Evolutionary conservation across 2,113 vertebrate genomes (phyloP).

Genomic region (Arothron firmamentum): DNA sequence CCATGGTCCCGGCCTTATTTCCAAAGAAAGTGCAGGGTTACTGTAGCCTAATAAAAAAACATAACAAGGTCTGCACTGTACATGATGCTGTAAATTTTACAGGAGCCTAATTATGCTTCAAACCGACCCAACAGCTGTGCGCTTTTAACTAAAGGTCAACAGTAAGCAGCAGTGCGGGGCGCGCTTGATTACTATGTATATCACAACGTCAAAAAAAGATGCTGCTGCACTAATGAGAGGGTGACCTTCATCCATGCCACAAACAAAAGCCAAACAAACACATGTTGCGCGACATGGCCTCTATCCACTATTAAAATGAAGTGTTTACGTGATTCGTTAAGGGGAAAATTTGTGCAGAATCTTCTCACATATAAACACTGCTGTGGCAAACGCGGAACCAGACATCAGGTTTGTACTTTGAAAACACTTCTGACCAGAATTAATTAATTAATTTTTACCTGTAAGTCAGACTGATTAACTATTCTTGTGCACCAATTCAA

Average conservation of each 20-base stretch:
- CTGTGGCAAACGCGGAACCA: too few relatives aligned
- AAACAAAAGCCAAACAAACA: conserved; percentile 25
- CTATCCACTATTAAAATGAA: conserved; percentile 39
- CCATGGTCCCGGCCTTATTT: conserved; percentile 30
- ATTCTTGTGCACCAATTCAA: too few relatives aligned
- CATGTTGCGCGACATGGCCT: conserved; percentile 37
- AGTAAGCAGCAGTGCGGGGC: conserved; percentile 54
- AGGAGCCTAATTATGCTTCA: conserved; percentile 64
- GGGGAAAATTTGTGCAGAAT: background rate
- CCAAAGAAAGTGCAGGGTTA: conserved; percentile 37
- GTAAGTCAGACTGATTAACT: too few relatives aligned
- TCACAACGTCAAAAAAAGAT: conserved; percentile 66
- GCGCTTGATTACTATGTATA: conserved; percentile 67
- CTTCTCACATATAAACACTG: background rate
- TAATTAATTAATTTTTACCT: too few relatives aligned
- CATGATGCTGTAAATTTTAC: conserved; percentile 53
- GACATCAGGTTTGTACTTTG: too few relatives aligned
- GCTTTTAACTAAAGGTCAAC: conserved; percentile 69
- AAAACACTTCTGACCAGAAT: too few relatives aligned
- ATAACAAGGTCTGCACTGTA: conserved; percentile 51
- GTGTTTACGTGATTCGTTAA: conserved; percentile 32
- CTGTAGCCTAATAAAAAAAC: conserved; percentile 49
- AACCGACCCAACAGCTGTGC: conserved; percentile 59
- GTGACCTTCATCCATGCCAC: conserved; percentile 61
- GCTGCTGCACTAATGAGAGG: conserved; percentile 63